These are phyloP conservation scores for Chrysaora quinquecirrha DNA, from an alignment of 30 jellyfish, hydroid and myxozoan species.

Conservation along the genomic window DNA sequence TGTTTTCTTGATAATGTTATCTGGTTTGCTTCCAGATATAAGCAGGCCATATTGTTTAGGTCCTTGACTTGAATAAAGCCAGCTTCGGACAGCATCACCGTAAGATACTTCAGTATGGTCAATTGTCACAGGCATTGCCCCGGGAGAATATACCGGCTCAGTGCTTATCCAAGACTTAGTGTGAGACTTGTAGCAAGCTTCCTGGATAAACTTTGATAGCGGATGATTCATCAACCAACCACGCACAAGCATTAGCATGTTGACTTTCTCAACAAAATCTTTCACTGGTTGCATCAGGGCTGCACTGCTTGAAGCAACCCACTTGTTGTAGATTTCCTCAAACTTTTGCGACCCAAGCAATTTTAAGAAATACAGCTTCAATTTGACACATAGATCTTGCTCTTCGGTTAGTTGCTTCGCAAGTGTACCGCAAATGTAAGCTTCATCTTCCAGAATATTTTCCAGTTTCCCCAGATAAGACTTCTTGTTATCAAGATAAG, in stretches of 20 bases:
- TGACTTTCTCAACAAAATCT: conserved; percentile 12
- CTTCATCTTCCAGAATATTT: conserved; percentile 28
- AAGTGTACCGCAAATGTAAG: conserved; percentile 31
- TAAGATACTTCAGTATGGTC: conserved; percentile 15
- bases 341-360: conserved; percentile 37
- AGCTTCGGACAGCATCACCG: conserved; percentile 40
- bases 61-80: conserved; percentile 23
- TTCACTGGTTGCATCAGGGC: conserved; percentile 14
- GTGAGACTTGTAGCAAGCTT: conserved; percentile 39
- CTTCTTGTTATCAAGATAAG: conserved; percentile 18
- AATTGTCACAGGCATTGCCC: neutral
- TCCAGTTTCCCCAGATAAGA: conserved; percentile 37
- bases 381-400: conserved; percentile 20
- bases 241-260: neutral
- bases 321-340: conserved; percentile 9
- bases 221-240: conserved; percentile 37
- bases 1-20: neutral
- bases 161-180: conserved; percentile 17
- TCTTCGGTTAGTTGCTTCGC: conserved; percentile 37
- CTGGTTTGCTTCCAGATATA: neutral
- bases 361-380: conserved; percentile 22
- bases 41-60: conserved; percentile 5
- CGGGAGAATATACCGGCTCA: neutral
- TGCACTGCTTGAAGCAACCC: conserved; percentile 15
- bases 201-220: neutral